Base-by-base conservation (phyloP, 2,113 vertebrate species). In the Carlito syrichta region DNA sequence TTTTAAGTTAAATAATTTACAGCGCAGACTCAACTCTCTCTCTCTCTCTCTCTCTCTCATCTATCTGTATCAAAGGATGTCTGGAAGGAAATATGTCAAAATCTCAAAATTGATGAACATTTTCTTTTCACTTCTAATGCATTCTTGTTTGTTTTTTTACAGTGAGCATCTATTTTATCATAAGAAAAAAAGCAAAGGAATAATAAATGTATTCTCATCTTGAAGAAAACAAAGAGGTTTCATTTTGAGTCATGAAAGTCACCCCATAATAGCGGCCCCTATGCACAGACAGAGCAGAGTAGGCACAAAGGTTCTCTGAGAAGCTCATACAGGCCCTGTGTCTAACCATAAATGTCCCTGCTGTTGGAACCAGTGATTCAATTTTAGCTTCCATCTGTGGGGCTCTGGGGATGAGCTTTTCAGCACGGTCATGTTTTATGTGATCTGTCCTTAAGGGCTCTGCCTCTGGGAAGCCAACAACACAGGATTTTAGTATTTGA, bases 1-100 rank as follows among this genome's bases (percentile, higher is more conserved):
- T 56, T 71, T 81, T 58, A 92, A 89, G 50, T 56, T 62, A 63
- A 94, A 92, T 58, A 23, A n/a, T 90, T 95, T 84, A 52, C 45
- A 54, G n/a, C 54, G 5, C 17, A 79, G 45, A 54, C 43, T 19
- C 32, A 48, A 17, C 48, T 58, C 23, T 81, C n/a, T 50, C 30
- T 43, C 30, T 7, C 27, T 76, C 48, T 58, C 23, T 81, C n/a
- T 50, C 30, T 43, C 30, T 7, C 27, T 76, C n/a, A 48, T 13
- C 48, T 63, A 5, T 62, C 32, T 88, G 38, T n/a, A 17, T 77
- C 11, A 16, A 90, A 83, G 89, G 77, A 38, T 54, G 35, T 38
- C 66, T 88, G 14, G 27, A 88, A 74, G n/a, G 43, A 40, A 62
- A 3, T 63, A 82, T 43, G 38, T 20, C 77, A 40, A 92, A 92